phyloP scores from a whole-genome alignment of 1,140 invertebrate genomes.

The Drosophila orena region DNA sequence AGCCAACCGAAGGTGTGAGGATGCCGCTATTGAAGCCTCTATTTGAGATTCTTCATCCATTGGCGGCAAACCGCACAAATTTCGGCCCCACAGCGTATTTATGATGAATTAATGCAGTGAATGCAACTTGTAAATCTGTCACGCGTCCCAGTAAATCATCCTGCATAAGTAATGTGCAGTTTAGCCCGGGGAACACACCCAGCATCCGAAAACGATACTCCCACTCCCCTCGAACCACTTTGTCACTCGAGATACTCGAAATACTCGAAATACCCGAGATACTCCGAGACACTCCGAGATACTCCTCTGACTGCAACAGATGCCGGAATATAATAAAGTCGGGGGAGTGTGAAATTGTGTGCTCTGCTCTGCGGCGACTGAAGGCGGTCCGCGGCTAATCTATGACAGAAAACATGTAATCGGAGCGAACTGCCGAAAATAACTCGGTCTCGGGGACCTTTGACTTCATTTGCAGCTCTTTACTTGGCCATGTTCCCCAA shows the following conservation, averaged over 20 bases:
- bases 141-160: slow-evolving; percentile 80
- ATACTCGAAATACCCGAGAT: no score
- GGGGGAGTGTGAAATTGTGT: slow-evolving; percentile 76
- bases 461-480: slow-evolving; percentile 59
- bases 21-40: neutral
- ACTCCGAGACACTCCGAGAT: neutral
- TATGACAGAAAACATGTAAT: slow-evolving; percentile 83
- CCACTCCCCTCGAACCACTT: slow-evolving; percentile 34
- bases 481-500: slow-evolving; percentile 59
- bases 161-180: slow-evolving; percentile 77
- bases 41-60: neutral
- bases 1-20: slow-evolving; percentile 36
- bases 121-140: slow-evolving; percentile 83
- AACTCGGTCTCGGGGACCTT: slow-evolving; percentile 54
- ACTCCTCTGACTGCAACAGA: slow-evolving; percentile 63
- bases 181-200: slow-evolving; percentile 44
- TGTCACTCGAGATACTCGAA: slow-evolving; percentile 50
- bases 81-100: slow-evolving; percentile 35
- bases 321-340: slow-evolving; percentile 36
- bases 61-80: neutral
- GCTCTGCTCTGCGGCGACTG: slow-evolving; percentile 54
- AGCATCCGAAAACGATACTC: slow-evolving; percentile 29
- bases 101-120: slow-evolving; percentile 80
- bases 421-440: slow-evolving; percentile 60
- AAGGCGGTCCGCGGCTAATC: slow-evolving; percentile 69